A percentile compares a stretch with the other conserved stretches of the same genome.
phyloP scores from a whole-genome alignment of 1,140 invertebrate genomes.

The Brachionus calyciflorus region DNA sequence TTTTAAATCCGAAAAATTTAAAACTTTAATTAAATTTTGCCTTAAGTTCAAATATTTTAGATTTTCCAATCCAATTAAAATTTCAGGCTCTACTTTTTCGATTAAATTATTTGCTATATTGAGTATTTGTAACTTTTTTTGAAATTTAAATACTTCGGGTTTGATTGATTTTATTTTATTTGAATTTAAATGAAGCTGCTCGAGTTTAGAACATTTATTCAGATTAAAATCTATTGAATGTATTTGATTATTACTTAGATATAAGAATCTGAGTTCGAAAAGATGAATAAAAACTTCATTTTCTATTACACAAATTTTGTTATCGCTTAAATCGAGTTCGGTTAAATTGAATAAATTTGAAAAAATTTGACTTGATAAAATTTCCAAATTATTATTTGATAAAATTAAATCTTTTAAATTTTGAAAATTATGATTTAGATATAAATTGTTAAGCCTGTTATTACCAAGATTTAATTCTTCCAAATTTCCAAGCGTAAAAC shows the following conservation, averaged over 20 bases:
- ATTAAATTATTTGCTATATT: conserved; percentile 17
- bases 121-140: neutral
- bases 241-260: neutral
- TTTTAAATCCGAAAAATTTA: neutral
- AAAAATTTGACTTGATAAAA: neutral
- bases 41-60: neutral
- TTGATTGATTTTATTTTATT: neutral
- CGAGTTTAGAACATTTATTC: neutral
- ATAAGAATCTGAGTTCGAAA: neutral
- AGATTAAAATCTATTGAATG: conserved; percentile 2
- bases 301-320: neutral
- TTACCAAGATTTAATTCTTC: neutral
- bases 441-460: neutral
- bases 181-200: neutral
- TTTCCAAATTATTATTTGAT: conserved; percentile 1
- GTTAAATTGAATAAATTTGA: neutral
- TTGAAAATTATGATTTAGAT: neutral
- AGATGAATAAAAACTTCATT: neutral
- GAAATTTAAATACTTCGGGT: neutral
- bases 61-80: neutral
- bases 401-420: neutral
- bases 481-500: neutral
- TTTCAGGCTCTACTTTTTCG: neutral
- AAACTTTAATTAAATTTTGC: neutral
- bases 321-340: conserved; percentile 10